These are phyloP conservation scores for Coelopa pilipes DNA, from an alignment of 2,888 invertebrate species.

Conservation along the genomic window DNA sequence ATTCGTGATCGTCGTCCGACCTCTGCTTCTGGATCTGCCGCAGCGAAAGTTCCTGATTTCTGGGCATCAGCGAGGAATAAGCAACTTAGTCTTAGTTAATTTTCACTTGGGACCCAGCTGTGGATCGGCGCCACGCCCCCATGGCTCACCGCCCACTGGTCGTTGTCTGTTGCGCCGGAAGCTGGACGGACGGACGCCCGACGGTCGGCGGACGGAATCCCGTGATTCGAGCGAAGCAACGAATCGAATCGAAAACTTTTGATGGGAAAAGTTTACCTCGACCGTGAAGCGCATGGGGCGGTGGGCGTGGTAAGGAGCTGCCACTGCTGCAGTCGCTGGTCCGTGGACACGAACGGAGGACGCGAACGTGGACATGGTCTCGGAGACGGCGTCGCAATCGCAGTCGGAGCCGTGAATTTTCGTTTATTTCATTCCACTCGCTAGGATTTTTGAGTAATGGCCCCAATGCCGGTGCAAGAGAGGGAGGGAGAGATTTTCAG, in stretches of 20 bases:
- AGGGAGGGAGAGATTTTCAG: no score
- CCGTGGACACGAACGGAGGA: no score
- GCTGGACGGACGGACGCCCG: neutral
- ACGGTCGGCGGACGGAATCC: neutral
- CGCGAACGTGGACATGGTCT: no score
- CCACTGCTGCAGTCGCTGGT: no score
- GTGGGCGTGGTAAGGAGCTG: no score
- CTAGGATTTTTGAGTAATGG: slow-evolving; percentile 54
- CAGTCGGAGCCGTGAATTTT: neutral
- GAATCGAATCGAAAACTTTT: slow-evolving; percentile 58
- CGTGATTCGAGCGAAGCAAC: slow-evolving; percentile 12
- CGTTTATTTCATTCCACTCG: neutral
- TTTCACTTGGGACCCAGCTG: slow-evolving; percentile 1
- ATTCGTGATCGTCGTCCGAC: neutral
- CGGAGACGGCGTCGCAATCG: neutral
- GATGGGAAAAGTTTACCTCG: slow-evolving; percentile 59
- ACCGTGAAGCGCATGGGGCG: no score
- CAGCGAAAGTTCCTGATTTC: neutral
- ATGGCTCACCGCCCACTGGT: neutral
- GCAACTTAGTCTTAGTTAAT: slow-evolving; percentile 8
- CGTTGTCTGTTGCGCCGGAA: neutral
- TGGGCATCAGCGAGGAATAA: slow-evolving; percentile 6
- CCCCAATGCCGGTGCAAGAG: no score
- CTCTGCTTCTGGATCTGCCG: neutral
- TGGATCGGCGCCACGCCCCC: neutral